phyloP scores from a whole-genome alignment of 2,113 vertebrate genomes.

The Alectura lathami region DNA sequence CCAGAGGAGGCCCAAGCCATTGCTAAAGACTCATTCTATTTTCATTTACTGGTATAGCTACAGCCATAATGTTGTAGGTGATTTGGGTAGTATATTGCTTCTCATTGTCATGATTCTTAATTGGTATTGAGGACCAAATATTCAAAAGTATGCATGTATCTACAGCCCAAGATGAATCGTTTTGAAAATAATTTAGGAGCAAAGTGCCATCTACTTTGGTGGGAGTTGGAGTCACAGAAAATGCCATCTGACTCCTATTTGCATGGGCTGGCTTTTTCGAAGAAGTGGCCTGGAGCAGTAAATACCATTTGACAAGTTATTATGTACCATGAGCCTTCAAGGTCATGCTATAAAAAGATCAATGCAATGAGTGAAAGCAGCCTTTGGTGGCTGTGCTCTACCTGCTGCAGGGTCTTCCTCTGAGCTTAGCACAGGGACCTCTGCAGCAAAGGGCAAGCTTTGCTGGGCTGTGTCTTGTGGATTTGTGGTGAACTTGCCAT shows the following conservation, averaged over 20 bases:
- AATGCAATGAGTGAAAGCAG: not conserved
- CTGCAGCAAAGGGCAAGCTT: not conserved
- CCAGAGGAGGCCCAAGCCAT: not conserved
- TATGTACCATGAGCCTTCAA: not conserved
- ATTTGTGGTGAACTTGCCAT: accelerated
- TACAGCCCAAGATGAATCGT: not conserved
- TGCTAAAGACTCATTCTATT: not conserved
- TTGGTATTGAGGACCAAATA: not conserved
- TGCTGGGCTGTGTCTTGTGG: not conserved
- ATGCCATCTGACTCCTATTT: not conserved
- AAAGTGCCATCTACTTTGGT: not conserved
- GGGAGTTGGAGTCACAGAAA: not conserved
- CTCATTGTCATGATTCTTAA: not conserved
- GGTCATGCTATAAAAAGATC: not conserved
- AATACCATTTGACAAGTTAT: not conserved
- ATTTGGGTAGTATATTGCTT: not conserved
- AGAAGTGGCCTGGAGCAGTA: not conserved
- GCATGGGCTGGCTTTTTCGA: not conserved
- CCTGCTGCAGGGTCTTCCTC: not conserved
- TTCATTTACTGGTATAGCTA: not conserved
- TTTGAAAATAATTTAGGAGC: not conserved
- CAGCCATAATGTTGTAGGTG: not conserved
- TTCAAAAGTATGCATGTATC: not conserved
- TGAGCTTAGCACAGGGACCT: not conserved
- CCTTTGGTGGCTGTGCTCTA: not conserved